Evolutionary conservation across 2,888 invertebrate genomes (phyloP).

Genomic region (Drosophila testacea): DNA sequence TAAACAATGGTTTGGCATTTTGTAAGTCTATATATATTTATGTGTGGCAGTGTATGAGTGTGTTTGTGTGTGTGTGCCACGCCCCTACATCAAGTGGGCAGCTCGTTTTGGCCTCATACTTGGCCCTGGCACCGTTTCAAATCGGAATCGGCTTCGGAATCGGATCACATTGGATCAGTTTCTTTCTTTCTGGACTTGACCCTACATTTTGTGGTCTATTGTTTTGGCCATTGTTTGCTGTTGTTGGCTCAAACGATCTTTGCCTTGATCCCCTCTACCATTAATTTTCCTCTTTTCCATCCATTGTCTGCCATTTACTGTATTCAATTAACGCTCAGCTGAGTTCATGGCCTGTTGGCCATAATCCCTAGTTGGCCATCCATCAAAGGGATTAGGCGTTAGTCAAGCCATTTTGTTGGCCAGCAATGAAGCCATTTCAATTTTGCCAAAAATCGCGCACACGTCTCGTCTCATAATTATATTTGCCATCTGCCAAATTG

Average conservation of each 20-base stretch:
- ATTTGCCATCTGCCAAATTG: conserved; percentile 5
- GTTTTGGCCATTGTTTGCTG: conserved; percentile 30
- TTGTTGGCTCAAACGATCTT: conserved; percentile 17
- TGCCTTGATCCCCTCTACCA: conserved; percentile 9
- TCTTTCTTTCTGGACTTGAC: conserved; percentile 12
- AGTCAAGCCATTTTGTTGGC: conserved; percentile 25
- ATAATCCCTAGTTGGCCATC: conserved; percentile 42
- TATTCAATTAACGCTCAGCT: conserved; percentile 54
- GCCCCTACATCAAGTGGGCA: conserved; percentile 41
- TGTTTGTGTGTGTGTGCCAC: conserved; percentile 30
- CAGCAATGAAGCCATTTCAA: conserved; percentile 44
- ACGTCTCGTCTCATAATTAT: conserved; percentile 31
- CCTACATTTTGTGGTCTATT: conserved; percentile 20
- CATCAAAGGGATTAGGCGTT: conserved; percentile 32
- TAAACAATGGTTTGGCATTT: conserved; percentile 58
- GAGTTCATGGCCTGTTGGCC: background rate
- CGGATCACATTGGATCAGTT: conserved; percentile 36
- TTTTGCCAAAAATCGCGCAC: conserved; percentile 29
- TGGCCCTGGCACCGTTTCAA: conserved; percentile 15
- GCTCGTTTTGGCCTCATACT: conserved; percentile 35
- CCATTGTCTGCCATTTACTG: conserved; percentile 41
- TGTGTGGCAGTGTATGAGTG: background rate
- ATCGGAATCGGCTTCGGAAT: conserved; percentile 1
- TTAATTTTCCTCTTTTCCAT: background rate
- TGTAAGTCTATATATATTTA: background rate